Conservation (phyloP, 2,113 vertebrate genomes). For the Spermophilus dauricus region DNA sequence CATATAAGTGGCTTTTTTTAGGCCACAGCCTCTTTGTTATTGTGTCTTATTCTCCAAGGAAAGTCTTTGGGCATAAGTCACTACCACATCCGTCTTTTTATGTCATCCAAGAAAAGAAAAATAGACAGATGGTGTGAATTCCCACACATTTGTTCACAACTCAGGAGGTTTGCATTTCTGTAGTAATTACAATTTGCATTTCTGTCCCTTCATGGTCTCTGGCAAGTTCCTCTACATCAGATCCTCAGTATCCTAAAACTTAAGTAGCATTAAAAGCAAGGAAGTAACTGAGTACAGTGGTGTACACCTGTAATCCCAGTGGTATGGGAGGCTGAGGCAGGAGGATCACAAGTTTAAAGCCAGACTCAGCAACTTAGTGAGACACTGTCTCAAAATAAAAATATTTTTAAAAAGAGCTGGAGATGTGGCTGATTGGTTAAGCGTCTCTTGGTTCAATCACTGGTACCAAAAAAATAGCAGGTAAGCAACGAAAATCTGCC, state of each 20-base stretch:
- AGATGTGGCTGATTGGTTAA: no score
- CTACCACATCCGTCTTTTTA: background rate
- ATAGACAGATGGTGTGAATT: background rate
- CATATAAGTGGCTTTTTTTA: background rate
- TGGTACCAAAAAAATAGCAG: background rate
- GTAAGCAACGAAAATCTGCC: background rate
- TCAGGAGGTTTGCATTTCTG: background rate
- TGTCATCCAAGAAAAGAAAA: fast-evolving
- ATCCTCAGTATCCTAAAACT: background rate
- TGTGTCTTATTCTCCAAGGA: background rate
- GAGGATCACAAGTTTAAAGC: no score
- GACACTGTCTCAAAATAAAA: background rate
- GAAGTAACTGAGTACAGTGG: background rate
- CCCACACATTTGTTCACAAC: background rate
- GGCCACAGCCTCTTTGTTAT: background rate
- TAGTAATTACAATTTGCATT: no score
- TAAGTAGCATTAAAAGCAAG: background rate
- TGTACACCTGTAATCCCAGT: no score
- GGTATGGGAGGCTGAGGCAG: no score
- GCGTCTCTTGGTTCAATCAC: no score
- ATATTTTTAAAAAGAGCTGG: no score
- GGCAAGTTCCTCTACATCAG: background rate
- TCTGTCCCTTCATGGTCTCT: background rate
- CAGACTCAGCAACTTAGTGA: no score
- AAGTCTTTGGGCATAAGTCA: background rate